Conservation (phyloP, 1,140 invertebrate genomes). For the Brachionus rotundiformis region DNA sequence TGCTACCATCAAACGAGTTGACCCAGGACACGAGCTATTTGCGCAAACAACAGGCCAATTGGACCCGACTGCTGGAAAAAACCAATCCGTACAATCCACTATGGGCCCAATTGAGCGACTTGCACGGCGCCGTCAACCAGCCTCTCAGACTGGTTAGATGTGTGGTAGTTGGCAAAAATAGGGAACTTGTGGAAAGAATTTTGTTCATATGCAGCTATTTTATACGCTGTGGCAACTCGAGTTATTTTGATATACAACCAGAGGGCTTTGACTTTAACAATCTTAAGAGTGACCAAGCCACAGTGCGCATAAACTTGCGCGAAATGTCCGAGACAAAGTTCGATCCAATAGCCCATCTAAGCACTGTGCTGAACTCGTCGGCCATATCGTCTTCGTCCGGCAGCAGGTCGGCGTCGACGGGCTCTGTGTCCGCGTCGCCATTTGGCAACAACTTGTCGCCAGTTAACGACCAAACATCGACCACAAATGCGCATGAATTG, state of each 20-base stretch:
- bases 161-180: constrained; percentile 40
- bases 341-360: background rate
- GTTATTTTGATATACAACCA: background rate
- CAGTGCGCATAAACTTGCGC: background rate
- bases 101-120: constrained; percentile 44
- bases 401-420: background rate
- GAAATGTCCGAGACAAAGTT: background rate
- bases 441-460: background rate
- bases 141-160: background rate
- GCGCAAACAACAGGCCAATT: constrained; percentile 34
- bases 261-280: background rate
- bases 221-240: constrained; percentile 41
- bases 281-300: background rate
- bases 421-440: background rate
- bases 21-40: background rate
- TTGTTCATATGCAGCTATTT: constrained; percentile 37
- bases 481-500: background rate
- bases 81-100: constrained; percentile 49
- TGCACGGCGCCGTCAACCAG: constrained; percentile 33
- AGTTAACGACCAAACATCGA: background rate
- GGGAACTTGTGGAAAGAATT: constrained; percentile 13
- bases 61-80: constrained; percentile 6
- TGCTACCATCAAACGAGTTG: background rate
- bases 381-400: background rate
- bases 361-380: background rate